Evolutionary conservation across 2,797 vertebrate species (phyloP).

Genomic region (Anguilla pacifica): DNA sequence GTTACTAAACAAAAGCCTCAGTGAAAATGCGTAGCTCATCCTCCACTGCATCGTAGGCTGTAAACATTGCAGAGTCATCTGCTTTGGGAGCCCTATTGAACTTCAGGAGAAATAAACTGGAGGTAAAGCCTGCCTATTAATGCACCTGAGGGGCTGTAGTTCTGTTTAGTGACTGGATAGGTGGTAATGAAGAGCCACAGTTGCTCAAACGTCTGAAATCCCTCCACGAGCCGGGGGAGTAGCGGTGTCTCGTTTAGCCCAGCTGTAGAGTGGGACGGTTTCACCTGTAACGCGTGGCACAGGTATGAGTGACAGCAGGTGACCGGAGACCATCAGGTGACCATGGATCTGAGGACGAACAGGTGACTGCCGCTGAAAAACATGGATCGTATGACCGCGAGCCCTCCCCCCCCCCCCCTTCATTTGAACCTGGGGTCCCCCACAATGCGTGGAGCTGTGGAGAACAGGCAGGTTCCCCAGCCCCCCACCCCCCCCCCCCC

Average conservation of each 20-base stretch:
- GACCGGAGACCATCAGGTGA: background rate
- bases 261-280: background rate
- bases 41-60: background rate
- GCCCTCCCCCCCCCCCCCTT: background rate
- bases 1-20: background rate
- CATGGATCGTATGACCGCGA: background rate
- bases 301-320: background rate
- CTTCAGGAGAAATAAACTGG: background rate
- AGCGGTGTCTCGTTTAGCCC: background rate
- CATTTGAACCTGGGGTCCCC: background rate
- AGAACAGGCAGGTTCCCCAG: background rate
- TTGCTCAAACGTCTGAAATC: background rate
- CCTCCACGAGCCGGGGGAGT: background rate
- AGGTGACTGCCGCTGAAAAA: background rate
- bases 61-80: too few species aligned
- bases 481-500: background rate
- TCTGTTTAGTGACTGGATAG: background rate
- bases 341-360: background rate
- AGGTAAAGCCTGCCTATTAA: background rate
- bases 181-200: background rate
- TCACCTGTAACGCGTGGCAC: background rate
- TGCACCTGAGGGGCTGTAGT: background rate
- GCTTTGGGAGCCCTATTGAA: background rate
- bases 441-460: background rate
- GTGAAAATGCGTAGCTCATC: background rate